Evolutionary conservation across 2,113 vertebrate species (phyloP).

Genomic region (Gnathonemus longibarbis): DNA sequence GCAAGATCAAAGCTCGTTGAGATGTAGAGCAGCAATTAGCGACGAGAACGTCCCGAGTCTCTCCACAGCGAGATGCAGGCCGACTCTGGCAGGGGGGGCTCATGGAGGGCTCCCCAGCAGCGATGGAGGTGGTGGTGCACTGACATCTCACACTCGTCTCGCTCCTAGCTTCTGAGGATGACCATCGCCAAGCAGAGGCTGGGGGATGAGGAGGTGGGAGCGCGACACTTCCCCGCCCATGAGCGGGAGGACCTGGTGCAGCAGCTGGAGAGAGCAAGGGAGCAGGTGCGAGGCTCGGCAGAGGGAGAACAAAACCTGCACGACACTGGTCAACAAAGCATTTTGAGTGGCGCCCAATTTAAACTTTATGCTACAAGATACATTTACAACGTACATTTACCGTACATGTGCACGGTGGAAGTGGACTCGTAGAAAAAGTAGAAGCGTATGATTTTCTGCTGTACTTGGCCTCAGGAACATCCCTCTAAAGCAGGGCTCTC

Average conservation of each 20-base stretch:
- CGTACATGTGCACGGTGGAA: background rate
- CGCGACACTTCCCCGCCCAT: slow-evolving; percentile 86
- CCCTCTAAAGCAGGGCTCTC: background rate
- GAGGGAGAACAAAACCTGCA: background rate
- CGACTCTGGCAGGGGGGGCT: background rate
- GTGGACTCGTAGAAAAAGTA: background rate
- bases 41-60: background rate
- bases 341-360: background rate
- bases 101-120: background rate
- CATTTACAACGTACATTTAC: background rate
- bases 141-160: background rate
- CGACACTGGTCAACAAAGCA: background rate
- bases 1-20: background rate
- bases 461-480: background rate
- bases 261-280: slow-evolving; percentile 79
- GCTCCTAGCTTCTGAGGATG: slow-evolving; percentile 81
- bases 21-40: background rate
- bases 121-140: too few relatives aligned
- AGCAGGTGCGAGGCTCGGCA: slow-evolving; percentile 64
- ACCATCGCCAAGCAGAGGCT: slow-evolving; percentile 94
- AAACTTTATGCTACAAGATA: background rate
- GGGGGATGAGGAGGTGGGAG: slow-evolving; percentile 85
- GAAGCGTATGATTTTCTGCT: background rate
- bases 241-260: slow-evolving; percentile 88
- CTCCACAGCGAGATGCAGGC: background rate